A percentile compares a stretch with the other conserved stretches of the same genome.
Evolutionary conservation across 2,113 vertebrate genomes (phyloP).

Genomic region (Ovibos moschatus): DNA sequence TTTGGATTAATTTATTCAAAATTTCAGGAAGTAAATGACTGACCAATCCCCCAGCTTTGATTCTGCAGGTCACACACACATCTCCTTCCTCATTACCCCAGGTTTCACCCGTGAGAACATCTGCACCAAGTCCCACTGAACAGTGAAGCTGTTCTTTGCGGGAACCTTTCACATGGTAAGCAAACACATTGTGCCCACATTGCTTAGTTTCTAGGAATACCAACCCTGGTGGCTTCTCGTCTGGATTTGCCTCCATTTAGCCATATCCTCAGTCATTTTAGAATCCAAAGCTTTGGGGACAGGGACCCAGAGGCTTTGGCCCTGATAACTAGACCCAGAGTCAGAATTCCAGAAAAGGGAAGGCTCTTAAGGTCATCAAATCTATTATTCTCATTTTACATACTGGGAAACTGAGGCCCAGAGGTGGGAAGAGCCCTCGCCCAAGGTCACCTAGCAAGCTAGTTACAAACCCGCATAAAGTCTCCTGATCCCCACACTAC

Average conservation of each 20-base stretch:
- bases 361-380: background rate
- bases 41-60: background rate
- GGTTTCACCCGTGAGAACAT: background rate
- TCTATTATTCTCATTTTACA: slow-evolving; percentile 17
- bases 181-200: background rate
- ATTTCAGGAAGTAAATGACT: background rate
- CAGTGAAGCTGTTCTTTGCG: background rate
- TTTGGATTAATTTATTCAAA: background rate
- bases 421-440: background rate
- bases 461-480: slow-evolving; percentile 1
- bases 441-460: slow-evolving; percentile 30
- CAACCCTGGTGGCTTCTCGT: background rate
- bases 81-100: background rate
- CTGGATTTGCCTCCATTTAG: background rate
- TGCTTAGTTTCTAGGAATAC: slow-evolving; percentile 54
- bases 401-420: slow-evolving; percentile 19
- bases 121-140: background rate
- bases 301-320: background rate
- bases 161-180: background rate
- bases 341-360: slow-evolving; percentile 9
- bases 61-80: background rate
- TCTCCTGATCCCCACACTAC: background rate
- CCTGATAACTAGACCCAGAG: slow-evolving; percentile 11
- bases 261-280: background rate
- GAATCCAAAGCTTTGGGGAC: slow-evolving; percentile 14